phyloP scores from a whole-genome alignment of 2,888 invertebrate genomes.

The Lacanobia oleracea region DNA sequence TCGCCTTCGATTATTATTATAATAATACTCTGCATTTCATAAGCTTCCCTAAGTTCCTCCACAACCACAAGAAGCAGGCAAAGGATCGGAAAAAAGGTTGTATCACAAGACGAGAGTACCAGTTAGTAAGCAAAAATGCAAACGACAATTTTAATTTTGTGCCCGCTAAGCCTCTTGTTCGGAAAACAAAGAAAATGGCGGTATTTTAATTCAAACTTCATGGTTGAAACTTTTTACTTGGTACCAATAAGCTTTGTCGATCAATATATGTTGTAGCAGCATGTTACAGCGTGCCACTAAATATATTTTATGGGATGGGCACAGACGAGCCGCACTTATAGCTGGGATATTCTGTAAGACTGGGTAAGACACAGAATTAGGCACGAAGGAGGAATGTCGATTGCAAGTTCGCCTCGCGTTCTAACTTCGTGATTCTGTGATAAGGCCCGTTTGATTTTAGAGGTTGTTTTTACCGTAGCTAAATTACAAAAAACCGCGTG shows the following conservation, averaged over 20 bases:
- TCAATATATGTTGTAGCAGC: conserved; percentile 25
- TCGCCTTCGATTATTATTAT: too few relatives aligned
- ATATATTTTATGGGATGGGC: conserved; percentile 32
- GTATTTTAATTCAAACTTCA: conserved; percentile 6
- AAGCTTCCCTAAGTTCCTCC: not conserved
- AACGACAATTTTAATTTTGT: conserved; percentile 11
- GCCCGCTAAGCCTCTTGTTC: not conserved
- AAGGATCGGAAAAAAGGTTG: not conserved
- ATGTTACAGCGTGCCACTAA: conserved; percentile 33
- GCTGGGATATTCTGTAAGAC: conserved; percentile 10
- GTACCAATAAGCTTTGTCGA: conserved; percentile 1
- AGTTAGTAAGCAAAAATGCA: conserved; percentile 9
- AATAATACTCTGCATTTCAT: not conserved
- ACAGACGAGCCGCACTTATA: conserved; percentile 14
- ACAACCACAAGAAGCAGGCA: not conserved
- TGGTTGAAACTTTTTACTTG: conserved; percentile 7
- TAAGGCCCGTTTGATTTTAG: too few relatives aligned
- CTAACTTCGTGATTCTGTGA: not conserved
- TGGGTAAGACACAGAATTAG: not conserved
- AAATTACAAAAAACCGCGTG: too few relatives aligned
- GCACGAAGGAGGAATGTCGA: not conserved
- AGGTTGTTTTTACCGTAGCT: too few relatives aligned
- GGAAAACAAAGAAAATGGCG: conserved; percentile 10
- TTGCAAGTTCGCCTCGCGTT: not conserved
- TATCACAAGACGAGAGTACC: not conserved